phyloP scores from a whole-genome alignment of 2,113 vertebrate genomes.

The Equus quagga region DNA sequence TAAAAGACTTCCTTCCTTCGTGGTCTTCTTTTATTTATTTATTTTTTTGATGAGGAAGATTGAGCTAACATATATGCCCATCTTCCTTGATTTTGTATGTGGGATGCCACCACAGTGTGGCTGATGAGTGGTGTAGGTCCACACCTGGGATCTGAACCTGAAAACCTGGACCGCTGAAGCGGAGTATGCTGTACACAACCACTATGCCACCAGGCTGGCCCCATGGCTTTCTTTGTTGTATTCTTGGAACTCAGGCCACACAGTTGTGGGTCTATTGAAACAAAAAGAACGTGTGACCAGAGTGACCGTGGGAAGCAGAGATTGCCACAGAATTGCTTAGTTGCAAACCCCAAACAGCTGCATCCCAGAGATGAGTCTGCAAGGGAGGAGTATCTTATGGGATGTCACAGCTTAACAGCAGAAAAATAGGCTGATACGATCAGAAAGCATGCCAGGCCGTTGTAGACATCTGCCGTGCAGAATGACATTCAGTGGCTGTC shows the following conservation, averaged over 20 bases:
- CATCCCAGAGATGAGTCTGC: slow-evolving; percentile 60
- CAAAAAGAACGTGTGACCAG: neutral
- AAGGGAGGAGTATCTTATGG: neutral
- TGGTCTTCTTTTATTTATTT: neutral
- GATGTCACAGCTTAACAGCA: slow-evolving; percentile 63
- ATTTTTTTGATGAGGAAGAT: too few relatives aligned
- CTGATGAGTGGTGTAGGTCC: too few relatives aligned
- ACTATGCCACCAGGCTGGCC: too few relatives aligned
- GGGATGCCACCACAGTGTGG: too few relatives aligned
- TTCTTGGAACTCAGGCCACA: neutral
- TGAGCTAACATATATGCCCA: too few relatives aligned
- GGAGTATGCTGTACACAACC: too few relatives aligned
- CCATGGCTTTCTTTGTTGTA: slow-evolving; percentile 1
- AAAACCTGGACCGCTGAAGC: too few relatives aligned
- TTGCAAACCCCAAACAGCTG: slow-evolving; percentile 49
- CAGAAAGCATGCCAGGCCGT: slow-evolving; percentile 68
- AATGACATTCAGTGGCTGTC: slow-evolving; percentile 56
- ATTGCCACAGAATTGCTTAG: slow-evolving; percentile 49
- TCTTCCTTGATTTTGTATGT: too few relatives aligned
- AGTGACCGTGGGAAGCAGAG: neutral
- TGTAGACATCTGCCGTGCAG: slow-evolving; percentile 64
- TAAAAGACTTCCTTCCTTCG: neutral
- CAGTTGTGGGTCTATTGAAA: neutral
- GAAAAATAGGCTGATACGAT: slow-evolving; percentile 68
- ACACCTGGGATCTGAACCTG: too few relatives aligned